A percentile compares a stretch with the other conserved stretches of the same genome.
Evolutionary conservation across 1,140 invertebrate genomes (phyloP).

Genomic region (Chironomus tepperi): DNA sequence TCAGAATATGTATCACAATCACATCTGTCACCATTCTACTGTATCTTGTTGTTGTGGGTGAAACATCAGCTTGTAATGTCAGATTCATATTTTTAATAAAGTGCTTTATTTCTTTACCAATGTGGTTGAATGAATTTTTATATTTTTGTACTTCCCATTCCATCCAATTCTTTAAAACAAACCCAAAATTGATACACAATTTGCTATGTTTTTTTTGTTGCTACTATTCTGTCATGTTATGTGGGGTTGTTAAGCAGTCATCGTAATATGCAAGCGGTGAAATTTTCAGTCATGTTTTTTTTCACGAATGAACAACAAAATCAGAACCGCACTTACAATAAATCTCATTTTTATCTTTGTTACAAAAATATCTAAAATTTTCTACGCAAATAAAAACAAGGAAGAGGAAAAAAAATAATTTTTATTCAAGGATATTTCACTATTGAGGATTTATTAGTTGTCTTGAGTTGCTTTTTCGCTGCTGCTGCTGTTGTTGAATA

Average conservation of each 20-base stretch:
- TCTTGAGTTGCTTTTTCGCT: too few relatives aligned
- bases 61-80: not conserved
- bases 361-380: not conserved
- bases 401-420: not conserved
- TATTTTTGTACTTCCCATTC: not conserved
- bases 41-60: not conserved
- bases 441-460: too few relatives aligned
- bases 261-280: not conserved
- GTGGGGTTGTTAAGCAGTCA: too few relatives aligned
- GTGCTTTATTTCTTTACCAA: not conserved
- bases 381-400: conserved; percentile 6
- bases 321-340: not conserved
- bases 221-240: too few relatives aligned
- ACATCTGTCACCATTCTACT: conserved; percentile 19
- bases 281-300: not conserved
- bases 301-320: too few relatives aligned
- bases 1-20: not conserved
- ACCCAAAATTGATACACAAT: not conserved
- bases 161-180: not conserved
- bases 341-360: not conserved
- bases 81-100: not conserved
- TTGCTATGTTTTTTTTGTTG: too few relatives aligned
- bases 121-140: not conserved
- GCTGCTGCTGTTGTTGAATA: too few relatives aligned
- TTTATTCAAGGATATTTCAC: too few relatives aligned